Conservation (phyloP, 2,888 invertebrate genomes). For the Cyrtodaria siliqua region DNA sequence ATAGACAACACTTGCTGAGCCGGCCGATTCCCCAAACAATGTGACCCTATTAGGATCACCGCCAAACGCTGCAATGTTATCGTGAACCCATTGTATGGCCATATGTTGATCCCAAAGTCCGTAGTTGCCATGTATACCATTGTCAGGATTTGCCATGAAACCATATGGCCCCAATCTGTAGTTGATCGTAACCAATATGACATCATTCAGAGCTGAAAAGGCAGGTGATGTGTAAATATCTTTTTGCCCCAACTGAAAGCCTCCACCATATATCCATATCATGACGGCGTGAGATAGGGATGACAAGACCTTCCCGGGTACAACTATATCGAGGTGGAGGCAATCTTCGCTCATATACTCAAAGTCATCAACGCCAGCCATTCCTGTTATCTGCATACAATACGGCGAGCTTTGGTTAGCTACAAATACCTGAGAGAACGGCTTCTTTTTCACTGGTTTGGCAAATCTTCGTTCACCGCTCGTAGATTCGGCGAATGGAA, state of each 20-base stretch:
- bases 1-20: conserved; percentile 26
- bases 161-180: conserved; percentile 22
- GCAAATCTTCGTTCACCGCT: conserved; percentile 18
- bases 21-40: conserved; percentile 33
- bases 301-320: neutral
- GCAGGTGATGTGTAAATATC: conserved; percentile 10
- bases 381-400: too few relatives aligned
- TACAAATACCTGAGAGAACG: neutral
- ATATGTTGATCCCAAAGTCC: conserved; percentile 42
- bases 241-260: conserved; percentile 23
- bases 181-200: conserved; percentile 27
- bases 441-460: conserved; percentile 27
- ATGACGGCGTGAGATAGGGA: conserved; percentile 25
- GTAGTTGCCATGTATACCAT: conserved; percentile 22
- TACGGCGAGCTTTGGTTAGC: too few relatives aligned
- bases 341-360: conserved; percentile 6
- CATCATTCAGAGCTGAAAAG: conserved; percentile 25
- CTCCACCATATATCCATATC: conserved; percentile 44
- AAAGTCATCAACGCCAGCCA: too few relatives aligned
- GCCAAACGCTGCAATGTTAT: conserved; percentile 36
- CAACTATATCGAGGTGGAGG: conserved; percentile 12
- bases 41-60: conserved; percentile 26
- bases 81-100: conserved; percentile 39
- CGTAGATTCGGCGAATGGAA: conserved; percentile 37
- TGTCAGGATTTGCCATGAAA: conserved; percentile 13